Percentiles rank a stretch among this genome's conserved stretches.
Evolutionary conservation across 1,140 invertebrate species (phyloP).

Genomic region (Macrobrachium rosenbergii): DNA sequence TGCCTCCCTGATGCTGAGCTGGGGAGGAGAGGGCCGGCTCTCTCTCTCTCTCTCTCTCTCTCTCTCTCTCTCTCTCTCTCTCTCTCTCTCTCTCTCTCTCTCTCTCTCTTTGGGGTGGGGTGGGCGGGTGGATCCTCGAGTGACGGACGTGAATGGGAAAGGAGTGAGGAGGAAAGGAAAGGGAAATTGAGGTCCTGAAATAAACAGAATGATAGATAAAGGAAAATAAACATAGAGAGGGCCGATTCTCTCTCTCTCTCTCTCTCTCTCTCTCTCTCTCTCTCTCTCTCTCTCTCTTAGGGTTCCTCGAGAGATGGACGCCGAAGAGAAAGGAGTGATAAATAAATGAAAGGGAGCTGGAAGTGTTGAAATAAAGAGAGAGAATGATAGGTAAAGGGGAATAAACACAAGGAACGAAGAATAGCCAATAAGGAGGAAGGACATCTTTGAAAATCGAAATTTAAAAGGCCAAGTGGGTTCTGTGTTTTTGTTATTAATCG

Average conservation of each 20-base stretch:
- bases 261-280: slow-evolving; percentile 16
- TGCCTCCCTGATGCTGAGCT: background rate
- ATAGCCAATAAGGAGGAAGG: background rate
- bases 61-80: background rate
- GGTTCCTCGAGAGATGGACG: background rate
- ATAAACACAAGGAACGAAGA: background rate
- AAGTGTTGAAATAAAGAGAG: background rate
- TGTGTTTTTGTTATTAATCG: no score
- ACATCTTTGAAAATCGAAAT: background rate
- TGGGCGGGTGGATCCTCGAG: no score
- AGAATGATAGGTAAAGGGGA: slow-evolving; percentile 4
- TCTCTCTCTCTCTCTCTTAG: background rate
- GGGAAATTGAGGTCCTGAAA: no score
- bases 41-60: background rate
- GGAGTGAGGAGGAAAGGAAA: no score
- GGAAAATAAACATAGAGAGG: no score
- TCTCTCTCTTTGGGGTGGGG: background rate
- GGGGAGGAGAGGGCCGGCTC: background rate
- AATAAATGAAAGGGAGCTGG: background rate
- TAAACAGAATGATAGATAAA: no score
- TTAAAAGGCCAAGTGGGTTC: background rate
- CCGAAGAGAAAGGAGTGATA: background rate
- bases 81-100: background rate
- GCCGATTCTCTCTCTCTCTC: background rate
- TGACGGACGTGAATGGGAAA: no score